Percentiles rank a stretch among this genome's conserved stretches.
These are phyloP conservation scores for Mesorhabditis sp. DNA, from an alignment of 2,888 invertebrate genomes.

Conservation along the genomic window DNA sequence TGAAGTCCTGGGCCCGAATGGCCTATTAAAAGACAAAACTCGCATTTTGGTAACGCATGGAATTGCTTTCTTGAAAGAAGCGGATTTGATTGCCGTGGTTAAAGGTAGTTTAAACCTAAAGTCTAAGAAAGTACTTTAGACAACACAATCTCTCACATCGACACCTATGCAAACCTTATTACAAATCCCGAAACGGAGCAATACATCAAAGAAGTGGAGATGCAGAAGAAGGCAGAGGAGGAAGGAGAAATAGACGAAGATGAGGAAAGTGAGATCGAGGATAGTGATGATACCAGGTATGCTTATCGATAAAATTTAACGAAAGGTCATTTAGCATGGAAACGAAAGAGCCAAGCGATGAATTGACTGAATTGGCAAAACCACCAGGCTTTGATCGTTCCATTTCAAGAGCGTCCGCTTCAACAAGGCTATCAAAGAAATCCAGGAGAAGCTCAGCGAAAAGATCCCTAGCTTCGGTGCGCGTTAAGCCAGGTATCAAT, in stretches of 20 bases:
- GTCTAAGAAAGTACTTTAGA: slow-evolving; percentile 15
- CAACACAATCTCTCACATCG: slow-evolving; percentile 38
- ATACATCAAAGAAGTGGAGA: slow-evolving; percentile 29
- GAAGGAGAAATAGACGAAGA: slow-evolving; percentile 16
- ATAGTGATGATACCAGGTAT: neutral
- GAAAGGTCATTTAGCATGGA: neutral
- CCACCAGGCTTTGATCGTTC: neutral
- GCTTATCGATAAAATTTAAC: neutral
- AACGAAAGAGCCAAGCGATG: neutral
- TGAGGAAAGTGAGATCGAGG: slow-evolving; percentile 13
- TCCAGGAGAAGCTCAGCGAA: slow-evolving; percentile 5
- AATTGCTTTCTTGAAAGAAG: slow-evolving; percentile 84
- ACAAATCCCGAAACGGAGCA: slow-evolving; percentile 27
- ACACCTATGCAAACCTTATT: slow-evolving; percentile 27
- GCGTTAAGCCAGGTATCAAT: neutral
- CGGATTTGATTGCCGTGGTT: slow-evolving; percentile 84
- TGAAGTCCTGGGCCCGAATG: slow-evolving; percentile 53
- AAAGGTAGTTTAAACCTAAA: slow-evolving; percentile 61
- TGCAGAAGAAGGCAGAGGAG: slow-evolving; percentile 18
- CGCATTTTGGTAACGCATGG: slow-evolving; percentile 90
- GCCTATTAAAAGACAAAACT: slow-evolving; percentile 65
- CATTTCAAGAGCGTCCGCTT: neutral
- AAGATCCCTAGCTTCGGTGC: neutral
- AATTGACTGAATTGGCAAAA: neutral
- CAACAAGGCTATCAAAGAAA: slow-evolving; percentile 1